A percentile compares a stretch with the other conserved stretches of the same genome.
Conservation (phyloP, 1,140 invertebrate species). For the Bactericera cockerelli region DNA sequence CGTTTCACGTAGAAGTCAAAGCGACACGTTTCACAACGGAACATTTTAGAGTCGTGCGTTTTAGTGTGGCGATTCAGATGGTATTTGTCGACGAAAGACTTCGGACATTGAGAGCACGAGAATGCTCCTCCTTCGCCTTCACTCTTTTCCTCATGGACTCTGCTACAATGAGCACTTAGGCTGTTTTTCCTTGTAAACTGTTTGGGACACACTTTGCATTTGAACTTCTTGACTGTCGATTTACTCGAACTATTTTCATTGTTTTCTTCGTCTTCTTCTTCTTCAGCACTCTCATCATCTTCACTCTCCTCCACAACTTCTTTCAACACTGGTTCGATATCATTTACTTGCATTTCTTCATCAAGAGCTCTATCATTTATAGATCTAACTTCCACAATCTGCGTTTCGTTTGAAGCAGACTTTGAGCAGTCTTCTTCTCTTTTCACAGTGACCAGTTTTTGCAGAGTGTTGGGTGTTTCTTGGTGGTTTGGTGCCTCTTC, state of each 20-base stretch:
- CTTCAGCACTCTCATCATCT: neutral
- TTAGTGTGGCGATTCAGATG: neutral
- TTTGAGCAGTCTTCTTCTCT: neutral
- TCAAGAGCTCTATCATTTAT: neutral
- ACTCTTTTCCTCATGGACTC: neutral
- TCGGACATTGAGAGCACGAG: neutral
- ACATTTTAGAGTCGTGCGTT: slow-evolving; percentile 14
- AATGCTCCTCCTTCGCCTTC: neutral
- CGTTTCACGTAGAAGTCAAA: neutral
- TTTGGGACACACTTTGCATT: neutral
- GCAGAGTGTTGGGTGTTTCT: too few relatives aligned
- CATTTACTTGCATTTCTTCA: neutral
- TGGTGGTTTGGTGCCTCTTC: too few relatives aligned
- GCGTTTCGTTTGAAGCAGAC: neutral
- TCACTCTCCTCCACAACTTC: too few relatives aligned
- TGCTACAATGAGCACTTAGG: neutral
- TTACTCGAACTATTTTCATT: neutral
- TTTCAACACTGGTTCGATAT: neutral
- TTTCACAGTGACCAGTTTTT: neutral
- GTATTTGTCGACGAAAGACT: slow-evolving; percentile 3
- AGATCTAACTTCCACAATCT: neutral
- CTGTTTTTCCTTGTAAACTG: neutral
- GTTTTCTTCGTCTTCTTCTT: neutral
- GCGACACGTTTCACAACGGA: neutral
- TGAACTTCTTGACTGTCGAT: neutral